phyloP scores from a whole-genome alignment of 2,888 invertebrate genomes.

The Phoenoteleia sp. region DNA sequence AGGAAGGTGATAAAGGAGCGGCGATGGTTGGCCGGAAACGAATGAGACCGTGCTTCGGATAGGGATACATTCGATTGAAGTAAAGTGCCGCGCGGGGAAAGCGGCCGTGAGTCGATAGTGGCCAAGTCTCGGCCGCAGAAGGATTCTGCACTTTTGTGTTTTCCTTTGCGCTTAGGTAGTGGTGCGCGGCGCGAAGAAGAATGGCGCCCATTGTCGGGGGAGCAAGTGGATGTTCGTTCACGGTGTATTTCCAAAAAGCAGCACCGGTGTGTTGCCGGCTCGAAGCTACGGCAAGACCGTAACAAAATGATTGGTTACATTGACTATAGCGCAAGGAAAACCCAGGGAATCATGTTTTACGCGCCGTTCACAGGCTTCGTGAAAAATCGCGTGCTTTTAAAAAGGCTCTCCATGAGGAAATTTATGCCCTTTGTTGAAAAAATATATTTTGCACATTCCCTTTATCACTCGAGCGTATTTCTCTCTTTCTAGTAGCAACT shows the following conservation, averaged over 20 bases:
- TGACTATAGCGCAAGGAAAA: conserved; percentile 48
- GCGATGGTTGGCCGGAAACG: conserved; percentile 64
- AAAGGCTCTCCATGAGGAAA: conserved; percentile 54
- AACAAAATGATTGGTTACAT: conserved; percentile 69
- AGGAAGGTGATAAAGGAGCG: conserved; percentile 67
- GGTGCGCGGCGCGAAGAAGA: conserved; percentile 57
- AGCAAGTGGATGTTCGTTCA: conserved; percentile 60
- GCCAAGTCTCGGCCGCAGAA: conserved; percentile 59
- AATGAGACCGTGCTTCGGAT: conserved; percentile 66
- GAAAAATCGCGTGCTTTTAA: conserved; percentile 67
- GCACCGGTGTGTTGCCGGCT: conserved; percentile 26
- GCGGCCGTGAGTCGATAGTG: conserved; percentile 54
- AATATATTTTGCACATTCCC: conserved; percentile 52
- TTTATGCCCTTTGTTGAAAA: conserved; percentile 58
- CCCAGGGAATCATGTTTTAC: conserved; percentile 64
- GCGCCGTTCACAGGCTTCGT: conserved; percentile 60
- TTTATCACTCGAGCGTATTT: conserved; percentile 35
- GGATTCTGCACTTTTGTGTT: conserved; percentile 64
- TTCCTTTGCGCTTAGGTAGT: conserved; percentile 59
- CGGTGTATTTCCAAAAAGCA: conserved; percentile 53
- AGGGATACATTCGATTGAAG: conserved; percentile 70
- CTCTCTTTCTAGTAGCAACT: conserved; percentile 1
- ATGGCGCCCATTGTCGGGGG: conserved; percentile 62
- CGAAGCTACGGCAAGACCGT: conserved; percentile 53
- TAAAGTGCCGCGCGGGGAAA: conserved; percentile 44